phyloP scores from a whole-genome alignment of 2,113 vertebrate species.

The Mus spicilegus region DNA sequence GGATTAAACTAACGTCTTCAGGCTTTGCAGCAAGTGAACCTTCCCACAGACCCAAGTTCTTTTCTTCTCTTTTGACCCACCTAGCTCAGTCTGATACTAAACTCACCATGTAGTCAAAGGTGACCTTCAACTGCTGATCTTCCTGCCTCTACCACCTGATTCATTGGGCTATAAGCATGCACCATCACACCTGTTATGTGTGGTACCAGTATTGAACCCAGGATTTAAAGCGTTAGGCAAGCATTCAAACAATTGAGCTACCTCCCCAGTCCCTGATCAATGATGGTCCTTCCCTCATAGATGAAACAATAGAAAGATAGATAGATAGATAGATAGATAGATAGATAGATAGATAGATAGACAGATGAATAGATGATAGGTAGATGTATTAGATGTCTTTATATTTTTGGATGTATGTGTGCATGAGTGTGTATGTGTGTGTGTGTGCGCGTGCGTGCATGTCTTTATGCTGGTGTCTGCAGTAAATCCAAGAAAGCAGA shows the following conservation, averaged over 20 bases:
- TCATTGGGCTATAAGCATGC: too few species aligned
- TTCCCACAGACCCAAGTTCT: not conserved
- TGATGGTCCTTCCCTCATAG: not conserved
- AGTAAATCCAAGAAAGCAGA: conserved; percentile 38
- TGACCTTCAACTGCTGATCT: not conserved
- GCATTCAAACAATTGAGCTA: not conserved
- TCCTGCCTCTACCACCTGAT: not conserved
- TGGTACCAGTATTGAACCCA: not conserved
- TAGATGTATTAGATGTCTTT: not conserved
- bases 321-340: not conserved
- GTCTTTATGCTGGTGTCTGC: not conserved
- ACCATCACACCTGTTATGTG: not conserved
- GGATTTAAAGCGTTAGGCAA: not conserved
- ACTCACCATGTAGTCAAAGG: not conserved
- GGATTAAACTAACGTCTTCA: too few species aligned
- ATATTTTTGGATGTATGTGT: not conserved
- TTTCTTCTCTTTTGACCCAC: not conserved
- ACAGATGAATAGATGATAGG: not conserved
- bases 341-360: not conserved
- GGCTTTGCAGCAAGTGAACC: not conserved
- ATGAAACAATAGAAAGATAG: not conserved
- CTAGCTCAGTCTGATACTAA: not conserved
- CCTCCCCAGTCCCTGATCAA: not conserved
- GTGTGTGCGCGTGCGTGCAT: not conserved
- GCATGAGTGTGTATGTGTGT: too few species aligned